A percentile compares a stretch with the other conserved stretches of the same genome.
Conservation (phyloP, 2,888 invertebrate genomes). For the Luperina nickerlii region DNA sequence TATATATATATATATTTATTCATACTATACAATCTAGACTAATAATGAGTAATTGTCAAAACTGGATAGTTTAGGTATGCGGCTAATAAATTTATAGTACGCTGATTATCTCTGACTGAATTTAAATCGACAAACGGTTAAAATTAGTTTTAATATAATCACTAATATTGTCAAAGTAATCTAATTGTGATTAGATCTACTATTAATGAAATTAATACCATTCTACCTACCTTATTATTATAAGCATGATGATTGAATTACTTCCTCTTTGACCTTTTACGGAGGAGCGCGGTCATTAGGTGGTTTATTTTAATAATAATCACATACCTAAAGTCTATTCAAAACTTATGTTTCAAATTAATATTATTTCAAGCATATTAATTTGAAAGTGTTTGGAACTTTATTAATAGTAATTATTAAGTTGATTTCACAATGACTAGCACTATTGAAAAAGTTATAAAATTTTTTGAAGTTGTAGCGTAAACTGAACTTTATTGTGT, state of each 20-base stretch:
- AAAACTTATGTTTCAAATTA: no score
- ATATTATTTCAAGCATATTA: no score
- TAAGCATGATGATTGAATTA: neutral
- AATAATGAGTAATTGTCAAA: slow-evolving; percentile 27
- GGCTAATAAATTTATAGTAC: slow-evolving; percentile 21
- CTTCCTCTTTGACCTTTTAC: neutral
- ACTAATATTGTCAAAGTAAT: slow-evolving; percentile 2
- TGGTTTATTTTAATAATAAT: neutral
- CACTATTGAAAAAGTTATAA: no score
- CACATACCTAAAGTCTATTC: neutral
- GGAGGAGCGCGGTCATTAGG: no score
- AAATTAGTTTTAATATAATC: slow-evolving; percentile 9
- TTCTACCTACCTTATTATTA: neutral
- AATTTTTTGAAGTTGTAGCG: no score
- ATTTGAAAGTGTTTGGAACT: no score
- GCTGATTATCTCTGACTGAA: slow-evolving; percentile 17
- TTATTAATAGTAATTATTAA: no score
- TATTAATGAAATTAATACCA: neutral
- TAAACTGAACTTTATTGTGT: no score
- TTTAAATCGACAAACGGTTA: slow-evolving; percentile 19
- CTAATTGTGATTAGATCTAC: neutral
- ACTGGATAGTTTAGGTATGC: slow-evolving; percentile 11
- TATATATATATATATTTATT: no score
- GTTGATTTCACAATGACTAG: no score
- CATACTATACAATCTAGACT: no score